Evolutionary conservation across 2,888 invertebrate genomes (phyloP), one percentile per base, ranked within the genome.

Genomic region (Melolontha melolontha): DNA sequence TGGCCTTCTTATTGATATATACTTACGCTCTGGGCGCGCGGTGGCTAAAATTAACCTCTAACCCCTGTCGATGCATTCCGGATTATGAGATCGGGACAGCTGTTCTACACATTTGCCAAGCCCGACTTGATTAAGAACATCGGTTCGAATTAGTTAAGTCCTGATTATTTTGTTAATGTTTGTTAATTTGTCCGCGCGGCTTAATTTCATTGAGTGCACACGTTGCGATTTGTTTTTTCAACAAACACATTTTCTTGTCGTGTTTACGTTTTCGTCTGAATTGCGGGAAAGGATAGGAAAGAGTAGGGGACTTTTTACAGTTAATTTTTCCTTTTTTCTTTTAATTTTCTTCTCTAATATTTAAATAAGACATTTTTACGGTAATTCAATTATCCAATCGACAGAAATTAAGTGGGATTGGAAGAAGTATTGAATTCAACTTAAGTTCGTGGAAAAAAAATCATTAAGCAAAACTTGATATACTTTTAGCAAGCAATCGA

Each of bases 21-120:
- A 44, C 47, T 27, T 10, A 22, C 22, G 22, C 22, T 22, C 22
- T 22, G 22, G 22, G n/a, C 41, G 55, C 27, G 27, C 42, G 51
- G 42, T 44, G 68, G 78, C 80, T 80, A 80, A 79, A 78, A 78
- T 80, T 80, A 80, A 80, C 79, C 80, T 79, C 77, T 79, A 78
- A 79, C 79, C 80, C 80, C 78, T 79, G 79, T 77, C 77, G 73
- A 78, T 79, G 76, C 72, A 75, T 78, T 73, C 71, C 75, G 74
- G 78, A 80, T 80, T 80, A 80, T 81, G 81, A 77, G 80, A 80
- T 79, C 79, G 71, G 71, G 78, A 78, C 81, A 80, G 80, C 80
- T 81, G 81, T 74, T 77, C 75, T 73, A 75, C 80, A 81, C 81
- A 80, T 80, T 81, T 80, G 77, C 74, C 73, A 74, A 75, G 59